phyloP scores from a whole-genome alignment of 2,113 vertebrate species.

The Cyprinodon tularosa region DNA sequence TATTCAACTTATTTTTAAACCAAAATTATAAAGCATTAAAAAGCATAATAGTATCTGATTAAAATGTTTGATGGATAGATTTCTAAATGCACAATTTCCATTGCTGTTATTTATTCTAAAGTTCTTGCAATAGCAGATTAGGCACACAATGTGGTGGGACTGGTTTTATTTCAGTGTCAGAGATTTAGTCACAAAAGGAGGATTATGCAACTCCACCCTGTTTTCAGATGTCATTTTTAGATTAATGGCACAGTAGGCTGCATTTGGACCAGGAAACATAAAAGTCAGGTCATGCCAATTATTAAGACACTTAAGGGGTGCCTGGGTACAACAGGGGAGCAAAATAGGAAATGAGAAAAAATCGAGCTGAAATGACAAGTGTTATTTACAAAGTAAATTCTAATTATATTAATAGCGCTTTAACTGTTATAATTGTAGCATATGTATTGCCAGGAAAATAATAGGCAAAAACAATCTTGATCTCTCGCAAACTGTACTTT shows the following conservation, averaged over 20 bases:
- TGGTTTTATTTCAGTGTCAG: background rate
- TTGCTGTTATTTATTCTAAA: background rate
- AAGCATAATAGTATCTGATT: slow-evolving; percentile 15
- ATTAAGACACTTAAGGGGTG: background rate
- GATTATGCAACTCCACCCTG: background rate
- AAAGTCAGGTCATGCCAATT: background rate
- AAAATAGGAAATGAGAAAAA: no score
- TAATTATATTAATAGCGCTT: background rate
- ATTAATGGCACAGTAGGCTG: background rate
- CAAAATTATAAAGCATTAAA: background rate
- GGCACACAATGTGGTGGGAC: background rate
- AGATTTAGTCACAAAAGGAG: background rate
- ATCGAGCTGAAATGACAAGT: no score
- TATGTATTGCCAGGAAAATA: no score
- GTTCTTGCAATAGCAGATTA: background rate
- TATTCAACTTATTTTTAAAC: background rate
- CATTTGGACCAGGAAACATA: background rate
- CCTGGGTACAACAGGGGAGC: no score
- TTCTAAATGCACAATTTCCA: background rate
- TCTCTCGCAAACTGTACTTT: background rate
- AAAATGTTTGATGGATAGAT: slow-evolving; percentile 8
- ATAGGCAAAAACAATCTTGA: background rate
- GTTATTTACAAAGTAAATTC: background rate
- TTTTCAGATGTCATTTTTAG: background rate
- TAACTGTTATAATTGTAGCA: no score